Base-by-base conservation (phyloP, 1,140 invertebrate genomes). In the Latrodectus geometricus region DNA sequence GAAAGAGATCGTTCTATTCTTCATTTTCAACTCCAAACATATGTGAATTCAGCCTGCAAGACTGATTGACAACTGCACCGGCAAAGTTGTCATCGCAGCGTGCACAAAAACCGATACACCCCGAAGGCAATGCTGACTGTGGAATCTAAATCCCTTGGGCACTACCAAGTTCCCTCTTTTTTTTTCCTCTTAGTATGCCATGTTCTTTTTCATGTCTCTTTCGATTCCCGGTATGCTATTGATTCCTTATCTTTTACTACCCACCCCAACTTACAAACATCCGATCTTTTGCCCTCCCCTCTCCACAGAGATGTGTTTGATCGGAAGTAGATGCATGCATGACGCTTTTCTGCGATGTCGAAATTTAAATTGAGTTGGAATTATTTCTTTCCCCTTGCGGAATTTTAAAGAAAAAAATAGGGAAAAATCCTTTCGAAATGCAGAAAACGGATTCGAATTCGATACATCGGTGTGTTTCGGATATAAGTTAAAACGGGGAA, bases 331-430 rank as follows among this genome's bases (percentile, higher is more conserved):
- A 80, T 80, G 70, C 70, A 80, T 80, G 70, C 78, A 80, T 80
- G 78, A 70, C 78, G 78, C 68, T 61, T 61, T 61, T 61, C 17
- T 17, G 54, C 49, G 54, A 72, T 14, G 54, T 61, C 21, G 78
- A 80, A 54, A 80, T 80, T 80, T 80, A 80, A 80, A 80, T 80
- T 80, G 78, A 80, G 78, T 80, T 80, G 11, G 65, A 61, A 78
- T 11, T 17, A 48, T 73, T 50, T 48, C 48, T 48, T 48, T 73
- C 72, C 72, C 48, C 17, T 35, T 35, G 35, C 35, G 35, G 35
- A 35, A 35, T 35, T 35, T 61, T 17, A 11, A 61, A 61, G 54
- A 61, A 61, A 61, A 61, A 17, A 11, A 14, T 61, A 61, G 54
- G 7, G 21, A 11, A 21, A n/a, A 23, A 69, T 69, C 14, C 68